Percentiles rank a stretch among this genome's conserved stretches.
Conservation (phyloP, 2,797 vertebrate genomes). For the Carcharodon carcharias region DNA sequence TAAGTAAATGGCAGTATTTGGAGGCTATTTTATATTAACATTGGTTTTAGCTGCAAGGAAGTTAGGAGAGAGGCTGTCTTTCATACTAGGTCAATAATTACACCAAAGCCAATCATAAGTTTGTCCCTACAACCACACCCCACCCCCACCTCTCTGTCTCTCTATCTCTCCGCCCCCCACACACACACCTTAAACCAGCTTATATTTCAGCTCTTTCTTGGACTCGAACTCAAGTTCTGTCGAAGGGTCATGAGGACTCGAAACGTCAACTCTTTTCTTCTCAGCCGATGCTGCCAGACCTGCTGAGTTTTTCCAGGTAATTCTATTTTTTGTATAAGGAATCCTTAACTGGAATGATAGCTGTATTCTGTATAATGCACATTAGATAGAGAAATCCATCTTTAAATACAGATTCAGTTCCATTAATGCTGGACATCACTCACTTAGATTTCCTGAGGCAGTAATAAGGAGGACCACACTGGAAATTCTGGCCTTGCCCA, state of each 20-base stretch:
- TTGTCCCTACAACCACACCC: no score
- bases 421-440: neutral
- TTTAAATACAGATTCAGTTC: neutral
- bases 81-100: neutral
- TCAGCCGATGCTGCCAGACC: no score
- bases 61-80: neutral
- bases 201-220: no score
- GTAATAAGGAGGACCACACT: no score
- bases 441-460: neutral
- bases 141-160: no score
- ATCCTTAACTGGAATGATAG: neutral
- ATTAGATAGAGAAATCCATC: neutral
- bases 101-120: neutral
- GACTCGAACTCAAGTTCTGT: no score
- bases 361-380: neutral
- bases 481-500: neutral
- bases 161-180: no score
- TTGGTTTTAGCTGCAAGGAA: neutral
- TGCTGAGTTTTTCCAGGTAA: no score
- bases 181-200: no score
- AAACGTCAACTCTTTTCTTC: no score
- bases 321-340: no score
- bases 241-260: no score
- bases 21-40: neutral
- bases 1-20: neutral